Evolutionary conservation across 2,797 vertebrate species (phyloP).

Genomic region (Cyclopterus lumpus): DNA sequence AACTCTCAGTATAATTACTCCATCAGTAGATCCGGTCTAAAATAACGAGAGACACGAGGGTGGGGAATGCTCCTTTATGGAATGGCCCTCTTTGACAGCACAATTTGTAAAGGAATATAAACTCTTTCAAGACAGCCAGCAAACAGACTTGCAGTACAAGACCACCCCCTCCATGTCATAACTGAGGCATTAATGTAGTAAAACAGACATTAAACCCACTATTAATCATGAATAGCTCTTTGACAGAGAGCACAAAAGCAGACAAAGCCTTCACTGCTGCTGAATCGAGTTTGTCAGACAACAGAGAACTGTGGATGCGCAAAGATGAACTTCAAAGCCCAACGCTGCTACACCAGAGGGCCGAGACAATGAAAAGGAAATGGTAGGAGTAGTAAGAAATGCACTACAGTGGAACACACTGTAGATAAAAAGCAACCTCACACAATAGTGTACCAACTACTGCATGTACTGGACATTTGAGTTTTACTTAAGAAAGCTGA

Average conservation of each 20-base stretch:
- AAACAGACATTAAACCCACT: slow-evolving; percentile 75
- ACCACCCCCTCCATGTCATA: slow-evolving; percentile 53
- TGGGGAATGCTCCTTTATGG: slow-evolving; percentile 26
- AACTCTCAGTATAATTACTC: slow-evolving; percentile 33
- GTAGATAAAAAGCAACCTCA: slow-evolving; percentile 32
- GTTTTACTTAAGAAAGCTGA: slow-evolving; percentile 35
- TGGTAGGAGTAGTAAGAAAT: slow-evolving; percentile 24
- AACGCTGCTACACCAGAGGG: slow-evolving; percentile 35
- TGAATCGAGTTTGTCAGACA: slow-evolving; percentile 67
- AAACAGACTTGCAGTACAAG: slow-evolving; percentile 35
- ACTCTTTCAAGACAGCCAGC: slow-evolving; percentile 51
- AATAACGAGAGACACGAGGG: slow-evolving; percentile 17
- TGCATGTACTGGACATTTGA: slow-evolving; percentile 17
- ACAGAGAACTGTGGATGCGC: slow-evolving; percentile 45
- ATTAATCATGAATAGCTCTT: slow-evolving; percentile 71
- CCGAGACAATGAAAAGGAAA: slow-evolving; percentile 46
- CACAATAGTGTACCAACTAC: slow-evolving; percentile 16
- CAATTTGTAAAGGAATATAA: slow-evolving; percentile 51
- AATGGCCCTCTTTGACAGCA: slow-evolving; percentile 36
- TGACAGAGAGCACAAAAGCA: slow-evolving; percentile 61
- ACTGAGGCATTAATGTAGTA: slow-evolving; percentile 62
- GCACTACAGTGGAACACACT: slow-evolving; percentile 23
- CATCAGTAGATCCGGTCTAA: slow-evolving; percentile 36
- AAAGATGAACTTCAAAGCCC: slow-evolving; percentile 67
- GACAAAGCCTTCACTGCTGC: slow-evolving; percentile 54